Evolutionary conservation across 2,888 invertebrate genomes (phyloP).

Genomic region (Julus scandinavius): DNA sequence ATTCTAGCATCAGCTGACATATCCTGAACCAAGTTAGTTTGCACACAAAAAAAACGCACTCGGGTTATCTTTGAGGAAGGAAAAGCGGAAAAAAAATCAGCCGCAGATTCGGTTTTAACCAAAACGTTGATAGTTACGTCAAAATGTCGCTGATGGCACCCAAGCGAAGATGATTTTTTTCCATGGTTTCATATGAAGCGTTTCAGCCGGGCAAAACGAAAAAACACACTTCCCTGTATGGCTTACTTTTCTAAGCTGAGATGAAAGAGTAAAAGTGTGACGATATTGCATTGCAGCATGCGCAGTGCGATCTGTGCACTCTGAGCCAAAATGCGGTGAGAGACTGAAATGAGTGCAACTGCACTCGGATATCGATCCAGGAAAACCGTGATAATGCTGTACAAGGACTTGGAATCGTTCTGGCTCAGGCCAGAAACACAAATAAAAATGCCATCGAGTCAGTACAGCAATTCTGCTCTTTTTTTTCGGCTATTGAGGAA

Average conservation of each 20-base stretch:
- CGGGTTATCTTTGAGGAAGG: not conserved
- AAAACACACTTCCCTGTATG: not conserved
- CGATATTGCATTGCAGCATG: not conserved
- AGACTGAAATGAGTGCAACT: not conserved
- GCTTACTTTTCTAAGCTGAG: not conserved
- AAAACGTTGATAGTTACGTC: not conserved
- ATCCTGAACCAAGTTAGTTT: not conserved
- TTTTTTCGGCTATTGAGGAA: not conserved
- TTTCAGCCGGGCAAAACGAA: not conserved
- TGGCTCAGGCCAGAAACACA: not conserved
- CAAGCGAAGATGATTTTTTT: not conserved
- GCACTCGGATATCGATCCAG: slow-evolving; percentile 27
- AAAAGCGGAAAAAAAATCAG: not conserved
- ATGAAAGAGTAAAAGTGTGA: not conserved
- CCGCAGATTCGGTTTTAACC: not conserved
- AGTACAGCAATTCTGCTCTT: not conserved
- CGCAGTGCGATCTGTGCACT: not conserved
- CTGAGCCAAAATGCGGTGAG: slow-evolving; percentile 7
- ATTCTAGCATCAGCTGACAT: not conserved
- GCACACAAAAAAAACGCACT: not conserved
- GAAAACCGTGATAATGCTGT: not conserved
- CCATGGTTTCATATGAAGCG: not conserved
- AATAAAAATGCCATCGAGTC: slow-evolving; percentile 9
- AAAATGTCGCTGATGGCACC: not conserved
- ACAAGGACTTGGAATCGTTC: not conserved